Evolutionary conservation across 2,113 vertebrate species (phyloP).

Genomic region (Sylvietta virens): DNA sequence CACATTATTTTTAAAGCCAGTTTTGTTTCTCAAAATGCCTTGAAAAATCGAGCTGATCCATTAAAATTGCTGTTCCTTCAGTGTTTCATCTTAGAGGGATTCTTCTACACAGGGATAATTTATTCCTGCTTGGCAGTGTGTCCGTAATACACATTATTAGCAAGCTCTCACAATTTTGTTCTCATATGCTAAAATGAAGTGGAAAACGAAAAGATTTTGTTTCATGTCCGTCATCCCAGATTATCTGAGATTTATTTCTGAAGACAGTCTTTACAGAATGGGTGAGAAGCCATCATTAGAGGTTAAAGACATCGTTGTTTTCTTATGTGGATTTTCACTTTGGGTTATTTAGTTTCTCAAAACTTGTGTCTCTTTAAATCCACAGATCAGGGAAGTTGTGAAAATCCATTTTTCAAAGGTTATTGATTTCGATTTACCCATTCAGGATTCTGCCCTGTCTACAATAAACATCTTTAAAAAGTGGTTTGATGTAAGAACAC

Average conservation of each 20-base stretch:
- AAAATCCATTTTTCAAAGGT: not conserved
- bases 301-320: not conserved
- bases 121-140: not conserved
- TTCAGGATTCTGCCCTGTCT: not conserved
- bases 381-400: not conserved
- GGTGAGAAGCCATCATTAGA: not conserved
- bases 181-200: not conserved
- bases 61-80: not conserved
- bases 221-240: not conserved
- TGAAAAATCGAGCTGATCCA: not conserved
- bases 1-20: not conserved
- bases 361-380: not conserved
- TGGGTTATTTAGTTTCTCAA: not conserved
- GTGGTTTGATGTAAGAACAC: not conserved
- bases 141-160: not conserved
- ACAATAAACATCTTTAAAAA: not conserved
- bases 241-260: not conserved
- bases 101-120: not conserved
- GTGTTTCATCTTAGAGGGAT: not conserved
- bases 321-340: slow-evolving; percentile 12
- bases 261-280: not conserved
- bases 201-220: not conserved
- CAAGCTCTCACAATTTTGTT: not conserved
- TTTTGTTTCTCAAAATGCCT: not conserved
- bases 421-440: not conserved